phyloP scores from a whole-genome alignment of 2,113 vertebrate species.

The Malurus alboscapulatus region DNA sequence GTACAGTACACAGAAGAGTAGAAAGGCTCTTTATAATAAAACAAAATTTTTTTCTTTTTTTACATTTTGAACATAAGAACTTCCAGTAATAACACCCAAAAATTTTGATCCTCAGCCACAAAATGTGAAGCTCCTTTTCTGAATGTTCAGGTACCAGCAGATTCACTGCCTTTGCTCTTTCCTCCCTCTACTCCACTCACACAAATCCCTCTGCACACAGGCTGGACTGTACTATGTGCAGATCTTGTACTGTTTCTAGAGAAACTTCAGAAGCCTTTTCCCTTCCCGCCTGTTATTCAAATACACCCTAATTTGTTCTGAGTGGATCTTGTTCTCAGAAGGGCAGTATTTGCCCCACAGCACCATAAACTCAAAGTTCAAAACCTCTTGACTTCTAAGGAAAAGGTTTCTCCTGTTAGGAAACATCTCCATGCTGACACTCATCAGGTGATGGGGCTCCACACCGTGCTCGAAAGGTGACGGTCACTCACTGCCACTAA shows the following conservation, averaged over 20 bases:
- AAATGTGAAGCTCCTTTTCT: neutral
- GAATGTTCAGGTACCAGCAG: neutral
- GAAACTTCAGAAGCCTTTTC: neutral
- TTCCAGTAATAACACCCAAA: neutral
- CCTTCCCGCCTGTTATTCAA: neutral
- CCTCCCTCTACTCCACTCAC: neutral
- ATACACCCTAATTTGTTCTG: neutral
- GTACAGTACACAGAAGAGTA: neutral
- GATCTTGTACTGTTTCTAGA: neutral
- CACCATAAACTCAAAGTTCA: neutral
- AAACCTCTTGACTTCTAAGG: neutral
- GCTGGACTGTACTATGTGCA: neutral
- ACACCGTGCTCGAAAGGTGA: rapidly evolving
- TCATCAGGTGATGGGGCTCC: neutral
- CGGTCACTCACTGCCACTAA: neutral
- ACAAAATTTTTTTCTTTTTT: neutral
- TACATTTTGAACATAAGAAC: neutral
- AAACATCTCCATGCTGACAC: neutral
- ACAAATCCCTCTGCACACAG: neutral
- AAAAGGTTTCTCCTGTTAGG: neutral
- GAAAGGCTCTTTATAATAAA: neutral
- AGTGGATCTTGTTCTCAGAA: neutral
- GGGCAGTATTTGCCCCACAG: neutral
- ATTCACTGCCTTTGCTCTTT: neutral
- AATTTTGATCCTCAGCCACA: neutral